phyloP scores from a whole-genome alignment of 2,113 vertebrate genomes.

The Poecile atricapillus region DNA sequence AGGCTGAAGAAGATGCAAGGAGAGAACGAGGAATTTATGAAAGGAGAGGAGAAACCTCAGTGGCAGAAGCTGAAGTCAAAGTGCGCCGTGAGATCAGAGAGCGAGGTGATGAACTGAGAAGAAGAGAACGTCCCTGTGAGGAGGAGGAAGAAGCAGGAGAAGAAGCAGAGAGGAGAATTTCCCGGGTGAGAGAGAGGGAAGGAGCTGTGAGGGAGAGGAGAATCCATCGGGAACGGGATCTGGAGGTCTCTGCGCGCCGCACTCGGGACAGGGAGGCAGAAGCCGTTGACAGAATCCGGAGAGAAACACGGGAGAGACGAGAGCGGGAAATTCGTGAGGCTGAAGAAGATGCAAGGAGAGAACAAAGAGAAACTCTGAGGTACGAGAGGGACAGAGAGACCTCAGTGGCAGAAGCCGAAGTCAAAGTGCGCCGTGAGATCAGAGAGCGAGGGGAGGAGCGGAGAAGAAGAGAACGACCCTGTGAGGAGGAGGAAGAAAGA shows the following conservation, averaged over 20 bases:
- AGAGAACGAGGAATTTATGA: not conserved
- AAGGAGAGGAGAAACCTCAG: not conserved
- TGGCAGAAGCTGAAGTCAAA: not conserved
- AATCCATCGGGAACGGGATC: not conserved
- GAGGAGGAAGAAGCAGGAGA: too few species aligned
- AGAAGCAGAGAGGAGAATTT: too few species aligned
- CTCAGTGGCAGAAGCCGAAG: not conserved
- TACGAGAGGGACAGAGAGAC: not conserved
- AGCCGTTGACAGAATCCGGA: too few species aligned
- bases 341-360: too few species aligned
- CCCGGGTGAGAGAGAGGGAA: not conserved
- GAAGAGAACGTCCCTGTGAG: too few species aligned
- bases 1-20: rapidly evolving
- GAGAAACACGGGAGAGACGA: too few species aligned
- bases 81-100: not conserved
- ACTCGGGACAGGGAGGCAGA: too few species aligned
- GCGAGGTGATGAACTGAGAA: too few species aligned
- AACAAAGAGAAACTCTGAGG: not conserved
- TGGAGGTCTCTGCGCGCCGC: not conserved
- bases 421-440: not conserved
- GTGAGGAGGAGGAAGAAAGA: too few species aligned
- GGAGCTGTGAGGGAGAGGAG: not conserved
- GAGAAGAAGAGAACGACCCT: not conserved
- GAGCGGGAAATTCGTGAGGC: too few species aligned
- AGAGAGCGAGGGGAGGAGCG: rapidly evolving